Percentiles rank a stretch among this genome's conserved stretches.
Evolutionary conservation across 2,113 vertebrate species (phyloP).

Genomic region (Machaerirhynchus nigripectus): DNA sequence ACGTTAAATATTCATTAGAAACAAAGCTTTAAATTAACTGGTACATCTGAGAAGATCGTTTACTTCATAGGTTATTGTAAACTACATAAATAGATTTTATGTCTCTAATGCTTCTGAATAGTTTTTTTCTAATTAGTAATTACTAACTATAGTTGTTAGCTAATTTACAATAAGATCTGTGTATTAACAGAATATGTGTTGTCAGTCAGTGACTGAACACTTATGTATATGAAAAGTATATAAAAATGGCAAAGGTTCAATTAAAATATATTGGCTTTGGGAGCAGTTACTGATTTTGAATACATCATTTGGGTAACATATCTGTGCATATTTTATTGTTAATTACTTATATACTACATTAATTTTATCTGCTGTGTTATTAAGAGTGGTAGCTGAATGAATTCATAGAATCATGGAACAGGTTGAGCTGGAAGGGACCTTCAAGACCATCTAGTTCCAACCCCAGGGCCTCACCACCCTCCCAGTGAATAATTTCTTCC

Average conservation of each 20-base stretch:
- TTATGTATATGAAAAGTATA: neutral
- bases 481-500: neutral
- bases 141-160: neutral
- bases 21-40: neutral
- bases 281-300: neutral
- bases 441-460: neutral
- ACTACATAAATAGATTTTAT: neutral
- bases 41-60: neutral
- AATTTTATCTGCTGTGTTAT: neutral
- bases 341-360: neutral
- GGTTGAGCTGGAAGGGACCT: neutral
- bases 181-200: neutral
- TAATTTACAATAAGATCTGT: neutral
- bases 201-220: neutral
- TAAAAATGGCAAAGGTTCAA: neutral
- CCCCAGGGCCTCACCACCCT: neutral
- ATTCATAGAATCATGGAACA: neutral
- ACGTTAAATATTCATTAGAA: neutral
- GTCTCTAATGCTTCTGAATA: neutral
- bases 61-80: neutral
- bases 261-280: neutral
- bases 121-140: neutral
- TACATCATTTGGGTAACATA: neutral
- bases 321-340: neutral
- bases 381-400: neutral